Base-by-base conservation (phyloP, 1,140 invertebrate genomes). In the Diachasma alloeum region DNA sequence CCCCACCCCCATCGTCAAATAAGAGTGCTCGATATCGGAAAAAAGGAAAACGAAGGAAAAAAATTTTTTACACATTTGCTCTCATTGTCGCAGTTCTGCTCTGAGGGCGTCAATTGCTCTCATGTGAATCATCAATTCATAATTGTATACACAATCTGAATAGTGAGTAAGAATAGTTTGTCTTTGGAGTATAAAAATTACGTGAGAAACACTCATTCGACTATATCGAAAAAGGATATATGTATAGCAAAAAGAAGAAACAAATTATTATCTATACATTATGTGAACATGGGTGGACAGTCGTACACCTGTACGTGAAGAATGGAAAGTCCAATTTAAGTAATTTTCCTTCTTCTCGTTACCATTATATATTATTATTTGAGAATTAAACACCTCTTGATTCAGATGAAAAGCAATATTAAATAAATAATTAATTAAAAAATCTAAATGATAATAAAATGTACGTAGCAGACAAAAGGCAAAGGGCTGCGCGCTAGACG, bases 161-260 rank as follows among this genome's bases (percentile, higher is more conserved):
- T 36, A 66, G 11, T 69, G 42, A 69, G 39, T 39, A 36, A 67
- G 42, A 68, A 46, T 4, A 70, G 17, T 63, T 72, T 63, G 53
- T 63, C 36, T 42, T 73, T 63, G 4, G 26, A 37, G 13, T 63
- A 19, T 59, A 36, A 63, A 46, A 3, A 73, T 68, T n/a, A 68
- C 59, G 36, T 39, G n/a, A 39, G 42, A 37, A 63, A 44, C n/a
- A 53, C 11, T 72, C 11, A 56, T 42, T 73, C 31, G 22, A 73
- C 53, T 73, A 48, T 42, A 63, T 17, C 72, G 17, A 42, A 24
- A 37, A 56, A 31, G 59, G 15, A 68, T 74, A 46, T 74, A 56
- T 74, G 59, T 74, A 67, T 74, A 59, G 66, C 31, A 46, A 74
- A 46, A 39, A 67, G 31, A 74, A 26, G 37, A 31, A 67, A 46